Conservation (phyloP, 1,140 invertebrate species). For the Apocrypta bakeri region DNA sequence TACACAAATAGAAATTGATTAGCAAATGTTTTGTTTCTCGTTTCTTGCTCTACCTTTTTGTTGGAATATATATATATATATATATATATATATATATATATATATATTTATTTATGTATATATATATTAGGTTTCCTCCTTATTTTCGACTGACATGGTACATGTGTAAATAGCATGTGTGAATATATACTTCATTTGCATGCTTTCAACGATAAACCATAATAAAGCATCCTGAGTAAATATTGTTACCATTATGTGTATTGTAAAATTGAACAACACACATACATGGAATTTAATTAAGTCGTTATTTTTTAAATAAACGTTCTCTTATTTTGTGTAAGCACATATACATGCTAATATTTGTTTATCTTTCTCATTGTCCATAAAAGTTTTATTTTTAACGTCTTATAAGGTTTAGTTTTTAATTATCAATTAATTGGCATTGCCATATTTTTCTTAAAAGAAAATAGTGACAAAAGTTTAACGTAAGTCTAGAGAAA, state of each 20-base stretch:
- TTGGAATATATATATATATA: slow-evolving; percentile 49
- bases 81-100: slow-evolving; percentile 55
- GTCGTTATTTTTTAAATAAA: slow-evolving; percentile 55
- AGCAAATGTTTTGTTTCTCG: slow-evolving; percentile 67
- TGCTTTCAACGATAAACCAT: slow-evolving; percentile 67
- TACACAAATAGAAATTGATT: slow-evolving; percentile 73
- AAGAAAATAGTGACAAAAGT: slow-evolving; percentile 38
- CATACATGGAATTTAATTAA: slow-evolving; percentile 58
- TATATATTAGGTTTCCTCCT: slow-evolving; percentile 60
- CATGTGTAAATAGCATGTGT: slow-evolving; percentile 66
- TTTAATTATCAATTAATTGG: slow-evolving; percentile 49
- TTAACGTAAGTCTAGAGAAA: slow-evolving; percentile 45
- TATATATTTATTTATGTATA: slow-evolving; percentile 50
- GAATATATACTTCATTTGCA: slow-evolving; percentile 57
- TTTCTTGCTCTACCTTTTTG: slow-evolving; percentile 57
- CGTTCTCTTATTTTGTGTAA: slow-evolving; percentile 52
- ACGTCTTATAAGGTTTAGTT: slow-evolving; percentile 58
- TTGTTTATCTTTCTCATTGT: slow-evolving; percentile 52
- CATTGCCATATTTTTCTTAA: slow-evolving; percentile 40
- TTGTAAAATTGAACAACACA: slow-evolving; percentile 68
- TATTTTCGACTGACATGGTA: slow-evolving; percentile 69
- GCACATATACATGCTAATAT: slow-evolving; percentile 48
- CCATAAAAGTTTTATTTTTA: slow-evolving; percentile 67
- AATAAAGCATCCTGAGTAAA: slow-evolving; percentile 75
- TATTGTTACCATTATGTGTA: slow-evolving; percentile 72